Evolutionary conservation across 2,888 invertebrate species (phyloP), one percentile per base, ranked within the genome.

Genomic region (Lacanobia oleracea): DNA sequence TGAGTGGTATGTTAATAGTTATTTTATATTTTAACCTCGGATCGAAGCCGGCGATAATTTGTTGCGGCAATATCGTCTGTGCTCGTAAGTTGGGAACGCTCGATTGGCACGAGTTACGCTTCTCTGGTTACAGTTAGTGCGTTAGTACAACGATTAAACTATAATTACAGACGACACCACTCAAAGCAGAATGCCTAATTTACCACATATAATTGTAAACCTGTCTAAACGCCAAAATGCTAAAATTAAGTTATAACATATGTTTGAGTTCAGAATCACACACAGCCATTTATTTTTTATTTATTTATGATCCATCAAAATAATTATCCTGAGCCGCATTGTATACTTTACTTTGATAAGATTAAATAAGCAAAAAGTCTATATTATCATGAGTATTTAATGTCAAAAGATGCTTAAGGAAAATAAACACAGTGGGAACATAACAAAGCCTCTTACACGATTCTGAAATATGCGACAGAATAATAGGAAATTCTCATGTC

Each of bases 361-460:
- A 66, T 56, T 68, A 60, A 66, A 64, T 53, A 12, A 43, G 21
- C 27, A 51, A 54, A 61, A 61, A 69, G 37, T 33, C 53, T 53
- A 67, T 75, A 71, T 53, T 67, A 70, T 57, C 45, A 70, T 56
- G 43, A 59, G 53, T 65, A 60, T 79, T 70, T 81, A 70, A 75
- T 74, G 62, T 73, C 66, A 67, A 73, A 81, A 83, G 66, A 72
- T 78, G 68, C 61, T 77, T 57, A 71, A 23, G 45, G 65, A 65
- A 79, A 77, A 79, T 79, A 81, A 81, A 79, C 74, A 71, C 45
- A 40, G 62, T 59, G 63, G 65, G 56, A 75, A 77, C 67, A 81
- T 75, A 82, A 82, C 79, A 82, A 82, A 83, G 80, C 81, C 80
- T 80, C 79, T 84, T 86, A 77, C 78, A 72, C 70, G 67, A 75